Conservation (phyloP, 2,797 vertebrate genomes). For the Chrysocyon brachyurus region DNA sequence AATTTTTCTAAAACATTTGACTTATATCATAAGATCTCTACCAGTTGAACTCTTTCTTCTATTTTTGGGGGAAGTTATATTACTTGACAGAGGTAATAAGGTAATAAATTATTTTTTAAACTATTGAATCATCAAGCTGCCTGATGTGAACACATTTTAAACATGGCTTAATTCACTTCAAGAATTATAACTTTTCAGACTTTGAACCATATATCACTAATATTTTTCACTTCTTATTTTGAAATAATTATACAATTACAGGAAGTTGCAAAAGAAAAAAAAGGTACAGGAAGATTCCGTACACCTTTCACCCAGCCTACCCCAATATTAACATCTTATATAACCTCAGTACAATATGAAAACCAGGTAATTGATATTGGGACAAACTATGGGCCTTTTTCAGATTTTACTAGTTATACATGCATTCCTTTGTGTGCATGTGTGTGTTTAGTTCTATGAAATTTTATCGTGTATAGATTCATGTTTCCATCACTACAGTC, state of each 20-base stretch:
- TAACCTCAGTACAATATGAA: background rate
- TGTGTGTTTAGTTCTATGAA: background rate
- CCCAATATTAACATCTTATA: background rate
- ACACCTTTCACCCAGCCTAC: background rate
- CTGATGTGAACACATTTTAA: conserved; percentile 44
- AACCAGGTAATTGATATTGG: background rate
- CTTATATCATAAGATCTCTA: background rate
- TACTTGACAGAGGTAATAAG: background rate
- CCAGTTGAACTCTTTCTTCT: background rate
- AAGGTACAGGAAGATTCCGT: background rate
- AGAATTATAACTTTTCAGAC: background rate
- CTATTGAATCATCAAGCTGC: background rate
- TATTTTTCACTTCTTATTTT: conserved; percentile 29
- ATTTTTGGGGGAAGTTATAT: background rate
- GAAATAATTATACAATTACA: background rate
- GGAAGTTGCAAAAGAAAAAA: background rate
- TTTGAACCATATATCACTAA: conserved; percentile 4
- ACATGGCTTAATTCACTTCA: conserved; percentile 31
- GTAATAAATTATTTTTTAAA: conserved; percentile 24
- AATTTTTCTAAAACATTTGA: background rate
- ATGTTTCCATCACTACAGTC: background rate
- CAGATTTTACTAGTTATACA: background rate
- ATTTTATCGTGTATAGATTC: background rate
- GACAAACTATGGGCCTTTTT: background rate
- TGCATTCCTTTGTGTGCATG: background rate